These are phyloP conservation scores for Synergus gifuensis DNA, from an alignment of 2,888 invertebrate genomes.

Conservation along the genomic window DNA sequence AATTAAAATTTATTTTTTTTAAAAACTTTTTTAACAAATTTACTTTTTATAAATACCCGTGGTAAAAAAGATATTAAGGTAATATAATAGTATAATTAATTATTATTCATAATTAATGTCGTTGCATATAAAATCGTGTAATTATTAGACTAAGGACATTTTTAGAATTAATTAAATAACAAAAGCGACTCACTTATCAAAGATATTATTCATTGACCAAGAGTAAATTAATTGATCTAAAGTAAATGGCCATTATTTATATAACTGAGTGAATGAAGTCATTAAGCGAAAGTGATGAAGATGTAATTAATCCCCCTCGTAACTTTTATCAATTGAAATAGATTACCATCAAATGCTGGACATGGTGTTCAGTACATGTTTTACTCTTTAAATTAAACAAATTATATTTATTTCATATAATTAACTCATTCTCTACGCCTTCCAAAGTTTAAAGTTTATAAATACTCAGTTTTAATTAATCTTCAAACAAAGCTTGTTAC, in stretches of 20 bases:
- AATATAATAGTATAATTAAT: no score
- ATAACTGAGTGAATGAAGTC: background rate
- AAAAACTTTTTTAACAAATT: background rate
- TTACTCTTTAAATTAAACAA: background rate
- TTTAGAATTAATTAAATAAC: background rate
- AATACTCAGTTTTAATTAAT: background rate
- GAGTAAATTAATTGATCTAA: background rate
- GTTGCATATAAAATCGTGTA: background rate
- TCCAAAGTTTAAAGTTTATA: no score
- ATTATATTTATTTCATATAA: background rate
- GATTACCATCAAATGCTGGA: background rate
- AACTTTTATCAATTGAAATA: background rate
- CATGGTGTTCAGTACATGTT: background rate
- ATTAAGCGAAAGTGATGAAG: background rate
- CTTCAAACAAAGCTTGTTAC: background rate
- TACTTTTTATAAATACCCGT: no score
- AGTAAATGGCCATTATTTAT: slow-evolving; percentile 2
- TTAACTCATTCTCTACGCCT: background rate
- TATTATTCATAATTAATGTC: background rate
- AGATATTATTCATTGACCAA: background rate
- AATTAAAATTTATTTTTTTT: background rate
- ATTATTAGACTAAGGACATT: background rate
- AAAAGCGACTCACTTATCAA: background rate
- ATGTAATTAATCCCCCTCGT: background rate
- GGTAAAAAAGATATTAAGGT: no score